Evolutionary conservation across 1,140 invertebrate genomes (phyloP).

Genomic region (Eumeta japonica): DNA sequence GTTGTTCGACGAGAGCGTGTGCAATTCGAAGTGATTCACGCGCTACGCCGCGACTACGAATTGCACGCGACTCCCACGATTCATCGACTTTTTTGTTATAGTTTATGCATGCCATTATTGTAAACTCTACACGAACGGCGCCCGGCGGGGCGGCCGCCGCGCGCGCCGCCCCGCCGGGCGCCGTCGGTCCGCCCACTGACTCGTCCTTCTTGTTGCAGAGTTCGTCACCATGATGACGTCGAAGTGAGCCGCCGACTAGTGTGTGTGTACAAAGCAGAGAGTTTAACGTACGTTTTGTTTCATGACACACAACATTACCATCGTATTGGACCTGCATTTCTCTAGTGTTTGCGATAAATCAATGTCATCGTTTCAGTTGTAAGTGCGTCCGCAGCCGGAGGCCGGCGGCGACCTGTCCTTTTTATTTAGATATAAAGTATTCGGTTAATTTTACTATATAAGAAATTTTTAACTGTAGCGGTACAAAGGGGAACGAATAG

Average conservation of each 20-base stretch:
- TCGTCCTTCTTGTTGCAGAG: slow-evolving; percentile 70
- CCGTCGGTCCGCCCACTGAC: slow-evolving; percentile 14
- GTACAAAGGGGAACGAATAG: slow-evolving; percentile 40
- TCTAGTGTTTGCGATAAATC: slow-evolving; percentile 60
- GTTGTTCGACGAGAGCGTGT: no score
- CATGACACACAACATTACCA: slow-evolving; percentile 60
- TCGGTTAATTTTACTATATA: slow-evolving; percentile 55
- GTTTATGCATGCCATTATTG: no score
- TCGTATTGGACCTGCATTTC: slow-evolving; percentile 61
- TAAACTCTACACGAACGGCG: neutral
- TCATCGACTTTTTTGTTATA: no score
- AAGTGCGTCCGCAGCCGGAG: slow-evolving; percentile 14
- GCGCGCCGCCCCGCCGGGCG: slow-evolving; percentile 29
- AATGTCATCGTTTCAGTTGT: slow-evolving; percentile 54
- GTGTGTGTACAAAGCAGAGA: slow-evolving; percentile 59
- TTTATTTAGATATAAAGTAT: slow-evolving; percentile 53
- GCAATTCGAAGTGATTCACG: no score
- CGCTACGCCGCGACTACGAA: no score
- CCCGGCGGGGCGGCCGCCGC: slow-evolving; percentile 51
- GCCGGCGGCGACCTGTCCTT: slow-evolving; percentile 24
- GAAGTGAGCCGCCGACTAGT: slow-evolving; percentile 74
- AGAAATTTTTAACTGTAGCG: slow-evolving; percentile 48
- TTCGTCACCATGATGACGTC: slow-evolving; percentile 99
- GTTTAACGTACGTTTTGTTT: slow-evolving; percentile 59
- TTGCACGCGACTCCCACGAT: no score